phyloP scores from a whole-genome alignment of 2,113 vertebrate species.

The Crypturellus undulatus region DNA sequence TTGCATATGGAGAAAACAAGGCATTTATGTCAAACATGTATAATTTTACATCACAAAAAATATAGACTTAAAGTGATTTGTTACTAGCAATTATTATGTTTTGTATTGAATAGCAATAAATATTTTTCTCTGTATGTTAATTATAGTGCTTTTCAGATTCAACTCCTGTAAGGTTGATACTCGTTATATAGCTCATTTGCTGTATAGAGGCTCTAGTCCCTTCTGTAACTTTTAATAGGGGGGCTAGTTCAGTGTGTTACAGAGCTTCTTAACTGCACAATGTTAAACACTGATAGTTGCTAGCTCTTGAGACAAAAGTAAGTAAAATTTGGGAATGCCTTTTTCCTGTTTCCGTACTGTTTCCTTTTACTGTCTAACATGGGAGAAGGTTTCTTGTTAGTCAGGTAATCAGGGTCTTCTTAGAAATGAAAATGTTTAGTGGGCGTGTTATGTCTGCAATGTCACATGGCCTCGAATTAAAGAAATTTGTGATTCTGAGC shows the following conservation, averaged over 20 bases:
- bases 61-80: too few relatives aligned
- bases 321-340: background rate
- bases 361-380: background rate
- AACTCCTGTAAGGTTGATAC: background rate
- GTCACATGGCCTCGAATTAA: background rate
- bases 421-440: background rate
- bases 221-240: background rate
- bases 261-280: background rate
- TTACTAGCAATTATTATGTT: too few relatives aligned
- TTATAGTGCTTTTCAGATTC: background rate
- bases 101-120: too few relatives aligned
- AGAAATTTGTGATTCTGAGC: background rate
- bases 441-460: background rate
- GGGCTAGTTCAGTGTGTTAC: background rate
- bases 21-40: background rate
- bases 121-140: too few relatives aligned
- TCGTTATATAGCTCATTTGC: slow-evolving; percentile 26
- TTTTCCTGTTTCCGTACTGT: background rate
- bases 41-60: too few relatives aligned
- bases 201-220: background rate
- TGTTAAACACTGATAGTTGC: background rate
- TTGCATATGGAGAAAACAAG: background rate
- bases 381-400: background rate
- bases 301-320: background rate
- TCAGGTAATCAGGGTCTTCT: background rate